Conservation (phyloP, 2,113 vertebrate species). For the Ochotona princeps region DNA sequence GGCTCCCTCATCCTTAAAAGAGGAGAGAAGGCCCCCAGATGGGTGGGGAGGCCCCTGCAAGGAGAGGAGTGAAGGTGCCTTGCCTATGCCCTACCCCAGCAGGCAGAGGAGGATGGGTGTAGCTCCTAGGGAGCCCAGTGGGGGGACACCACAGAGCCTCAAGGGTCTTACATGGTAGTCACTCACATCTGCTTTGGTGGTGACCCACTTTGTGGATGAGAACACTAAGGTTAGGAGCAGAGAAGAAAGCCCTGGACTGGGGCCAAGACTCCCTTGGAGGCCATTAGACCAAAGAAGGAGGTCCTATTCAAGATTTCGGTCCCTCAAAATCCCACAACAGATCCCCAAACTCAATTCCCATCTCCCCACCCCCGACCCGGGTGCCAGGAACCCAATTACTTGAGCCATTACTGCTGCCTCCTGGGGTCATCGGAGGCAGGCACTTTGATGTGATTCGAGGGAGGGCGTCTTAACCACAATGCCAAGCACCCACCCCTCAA, state of each 20-base stretch:
- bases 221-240: background rate
- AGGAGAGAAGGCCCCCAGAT: background rate
- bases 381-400: too few relatives aligned
- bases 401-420: too few relatives aligned
- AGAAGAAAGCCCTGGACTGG: background rate
- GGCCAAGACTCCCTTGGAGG: background rate
- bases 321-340: too few relatives aligned
- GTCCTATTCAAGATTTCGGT: too few relatives aligned
- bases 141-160: background rate
- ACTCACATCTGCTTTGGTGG: background rate
- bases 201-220: background rate
- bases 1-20: background rate
- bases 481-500: too few relatives aligned
- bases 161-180: background rate
- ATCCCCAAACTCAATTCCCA: too few relatives aligned
- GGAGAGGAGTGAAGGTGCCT: background rate
- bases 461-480: too few relatives aligned
- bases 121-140: background rate
- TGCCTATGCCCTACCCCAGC: background rate
- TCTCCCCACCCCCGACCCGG: too few relatives aligned
- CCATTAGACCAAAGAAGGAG: background rate
- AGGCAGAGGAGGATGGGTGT: fast-evolving
- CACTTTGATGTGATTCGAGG: too few relatives aligned
- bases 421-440: too few relatives aligned
- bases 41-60: background rate